Base-by-base conservation (phyloP, 1,140 invertebrate species). In the Danaus plexippus region DNA sequence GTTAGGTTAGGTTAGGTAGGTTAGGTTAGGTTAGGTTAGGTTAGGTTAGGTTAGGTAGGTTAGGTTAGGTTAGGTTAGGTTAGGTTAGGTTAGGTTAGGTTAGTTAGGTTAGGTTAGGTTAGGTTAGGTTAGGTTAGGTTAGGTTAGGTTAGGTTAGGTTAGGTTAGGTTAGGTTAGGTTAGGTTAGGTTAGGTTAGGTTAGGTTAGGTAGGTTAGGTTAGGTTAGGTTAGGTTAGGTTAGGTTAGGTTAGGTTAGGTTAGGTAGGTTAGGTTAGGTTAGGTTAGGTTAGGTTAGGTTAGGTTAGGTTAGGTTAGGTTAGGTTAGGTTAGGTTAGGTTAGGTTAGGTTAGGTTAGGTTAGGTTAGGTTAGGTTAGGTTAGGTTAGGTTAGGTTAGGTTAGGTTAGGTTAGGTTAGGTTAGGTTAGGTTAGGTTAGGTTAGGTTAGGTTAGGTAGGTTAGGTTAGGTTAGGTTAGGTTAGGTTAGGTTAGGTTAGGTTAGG, bases 251-350 rank as follows among this genome's bases (percentile, higher is more conserved):
- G n/a, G n/a, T n/a, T n/a, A n/a, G n/a, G n/a, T n/a, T n/a, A n/a
- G n/a, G n/a, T n/a, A n/a, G n/a, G n/a, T n/a, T n/a, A n/a, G n/a
- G n/a, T n/a, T n/a, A n/a, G 64, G 57, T 63, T 66, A 57, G 57
- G 58, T 60, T 64, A 60, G 63, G 57, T 64, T 60, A 59, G 58
- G 63, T 66, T 63, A 60, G 64, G 64, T 66, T 66, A 60, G 64
- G 64, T 66, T 65, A 60, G 60, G 60, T 63, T 66, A 60, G 64
- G 64, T 66, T 63, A 54, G 57, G 64, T 66, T 66, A 63, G 64
- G 60, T 66, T 57, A 57, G 63, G 56, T 58, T 58, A 54, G 63
- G 48, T 50, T 64, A 57, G 18, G 48, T 50, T 50, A 50, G 48
- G 48, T 50, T 50, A 50, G 48, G 48, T 50, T 50, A 50, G 48